phyloP scores from a whole-genome alignment of 1,140 invertebrate genomes.

The Latrodectus geometricus region DNA sequence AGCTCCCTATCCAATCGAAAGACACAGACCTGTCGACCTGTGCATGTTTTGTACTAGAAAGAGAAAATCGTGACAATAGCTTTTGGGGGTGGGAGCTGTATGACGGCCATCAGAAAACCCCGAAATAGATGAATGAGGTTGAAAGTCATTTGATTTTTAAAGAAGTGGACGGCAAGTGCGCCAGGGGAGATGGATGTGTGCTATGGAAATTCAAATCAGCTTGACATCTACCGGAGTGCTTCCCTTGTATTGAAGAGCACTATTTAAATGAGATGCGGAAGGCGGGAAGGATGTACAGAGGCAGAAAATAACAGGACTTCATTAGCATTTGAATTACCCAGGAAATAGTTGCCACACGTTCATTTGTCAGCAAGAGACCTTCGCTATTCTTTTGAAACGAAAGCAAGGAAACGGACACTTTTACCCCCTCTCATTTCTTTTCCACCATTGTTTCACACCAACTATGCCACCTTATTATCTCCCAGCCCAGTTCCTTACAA shows the following conservation, averaged over 20 bases:
- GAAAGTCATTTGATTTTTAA: constrained; percentile 60
- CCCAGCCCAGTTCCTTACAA: background rate
- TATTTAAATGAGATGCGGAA: constrained; percentile 51
- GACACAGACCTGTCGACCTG: constrained; percentile 31
- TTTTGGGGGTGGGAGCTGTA: constrained; percentile 6
- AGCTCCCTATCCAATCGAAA: constrained; percentile 26
- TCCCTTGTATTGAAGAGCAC: constrained; percentile 17
- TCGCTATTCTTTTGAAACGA: constrained; percentile 2
- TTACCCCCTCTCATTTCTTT: background rate
- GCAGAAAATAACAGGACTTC: constrained; percentile 62
- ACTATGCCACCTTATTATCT: background rate
- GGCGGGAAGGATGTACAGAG: constrained; percentile 36
- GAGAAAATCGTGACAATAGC: constrained; percentile 17
- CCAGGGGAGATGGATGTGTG: constrained; percentile 47
- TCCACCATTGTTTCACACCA: background rate
- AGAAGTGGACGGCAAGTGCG: constrained; percentile 53
- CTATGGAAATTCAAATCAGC: constrained; percentile 62
- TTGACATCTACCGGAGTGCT: constrained; percentile 53
- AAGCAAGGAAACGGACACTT: constrained; percentile 15
- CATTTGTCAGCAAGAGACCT: constrained; percentile 60
- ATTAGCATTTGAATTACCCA: constrained; percentile 63
- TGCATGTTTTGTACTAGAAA: constrained; percentile 11
- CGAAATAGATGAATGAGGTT: constrained; percentile 57
- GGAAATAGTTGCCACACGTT: constrained; percentile 55
- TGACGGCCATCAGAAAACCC: constrained; percentile 54